These are phyloP conservation scores for Sebastes aleutianus DNA, from an alignment of 2,797 vertebrate genomes.

Conservation along the genomic window DNA sequence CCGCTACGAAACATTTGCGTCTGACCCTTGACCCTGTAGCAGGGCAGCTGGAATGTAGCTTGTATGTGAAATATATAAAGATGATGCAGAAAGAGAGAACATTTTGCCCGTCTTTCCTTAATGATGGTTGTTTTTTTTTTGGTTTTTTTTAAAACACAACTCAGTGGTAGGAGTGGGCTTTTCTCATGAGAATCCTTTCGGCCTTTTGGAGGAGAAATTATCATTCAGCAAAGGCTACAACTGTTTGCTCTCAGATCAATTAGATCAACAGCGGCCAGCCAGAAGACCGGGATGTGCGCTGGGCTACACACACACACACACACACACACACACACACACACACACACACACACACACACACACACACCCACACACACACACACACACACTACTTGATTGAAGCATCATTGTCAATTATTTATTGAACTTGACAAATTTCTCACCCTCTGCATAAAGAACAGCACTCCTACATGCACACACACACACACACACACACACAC, in stretches of 20 bases:
- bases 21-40: neutral
- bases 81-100: neutral
- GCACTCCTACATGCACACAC: neutral
- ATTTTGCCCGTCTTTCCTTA: neutral
- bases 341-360: neutral
- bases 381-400: conserved; percentile 43
- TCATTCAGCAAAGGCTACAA: conserved; percentile 31
- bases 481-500: neutral
- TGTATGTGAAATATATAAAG: neutral
- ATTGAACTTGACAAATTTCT: conserved; percentile 63
- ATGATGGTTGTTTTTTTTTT: neutral
- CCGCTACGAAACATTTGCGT: too few species aligned
- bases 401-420: conserved; percentile 56
- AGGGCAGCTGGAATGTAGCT: neutral
- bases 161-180: neutral
- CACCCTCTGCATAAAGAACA: conserved; percentile 24
- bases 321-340: neutral
- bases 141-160: neutral
- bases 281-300: conserved; percentile 36
- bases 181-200: conserved; percentile 1
- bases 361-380: neutral
- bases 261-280: conserved; percentile 21
- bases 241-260: conserved; percentile 51
- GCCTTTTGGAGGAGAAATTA: conserved; percentile 9
- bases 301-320: conserved; percentile 5